Evolutionary conservation across 2,797 vertebrate species (phyloP), one percentile per base, ranked within the genome.

Genomic region (Gymnoscopelus microlampas): DNA sequence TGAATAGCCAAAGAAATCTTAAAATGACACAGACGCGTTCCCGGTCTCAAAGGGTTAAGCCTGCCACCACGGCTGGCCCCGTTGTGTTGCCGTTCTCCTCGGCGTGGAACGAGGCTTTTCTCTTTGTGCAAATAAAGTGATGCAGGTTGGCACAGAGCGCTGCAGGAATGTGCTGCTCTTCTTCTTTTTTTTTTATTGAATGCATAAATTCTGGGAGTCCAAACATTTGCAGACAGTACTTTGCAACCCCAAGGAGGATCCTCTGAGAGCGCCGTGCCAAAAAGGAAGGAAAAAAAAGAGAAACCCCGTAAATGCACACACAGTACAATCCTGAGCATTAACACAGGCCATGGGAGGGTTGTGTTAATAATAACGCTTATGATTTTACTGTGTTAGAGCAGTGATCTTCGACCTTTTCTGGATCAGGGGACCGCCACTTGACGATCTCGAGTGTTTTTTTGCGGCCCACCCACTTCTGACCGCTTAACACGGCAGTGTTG

Each of bases 151-250:
- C 87, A 89, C 83, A 86, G 72, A 86, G 78, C 75, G 68, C 76
- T 61, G 68, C 35, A 74, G 79, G 88, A 91, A 90, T 89, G 85
- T 63, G 64, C 80, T 57, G 71, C 62, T 82, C 74, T 82, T 71
- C 71, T 81, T 87, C 80, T 91, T 82, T 85, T 71, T 69, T 81
- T 91, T 79, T 68, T 60, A 88, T 82, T 85, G 77, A 88, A 82
- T 75, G 68, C 87, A 89, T 89, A 85, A 87, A 91, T 87, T 86
- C 69, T 80, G 80, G 72, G 78, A 83, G 88, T 85, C 82, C 83
- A 91, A 91, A 91, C 88, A 88, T 70, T 56, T 60, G 56, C 76
- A 47, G 74, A 84, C 83, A 81, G 79, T 4, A 35, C 66, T 76
- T 15, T 39, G 29, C 77, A 71, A 65, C 61, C 24, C 51, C 39